These are phyloP conservation scores for Speoplatyrhinus poulsoni DNA, from an alignment of 2,113 vertebrate species.

Conservation along the genomic window DNA sequence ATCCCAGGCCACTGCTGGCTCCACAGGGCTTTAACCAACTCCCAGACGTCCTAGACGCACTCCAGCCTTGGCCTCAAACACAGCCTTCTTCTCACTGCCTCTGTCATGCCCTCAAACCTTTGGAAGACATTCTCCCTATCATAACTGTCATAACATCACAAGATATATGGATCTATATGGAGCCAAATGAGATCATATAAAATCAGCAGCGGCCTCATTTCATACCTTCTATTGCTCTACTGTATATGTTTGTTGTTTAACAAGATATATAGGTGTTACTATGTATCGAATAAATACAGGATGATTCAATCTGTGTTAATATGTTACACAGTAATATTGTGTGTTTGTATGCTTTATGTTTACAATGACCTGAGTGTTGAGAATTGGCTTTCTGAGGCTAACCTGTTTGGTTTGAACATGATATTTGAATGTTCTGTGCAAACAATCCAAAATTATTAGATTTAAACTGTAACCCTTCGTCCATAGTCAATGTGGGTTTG, in stretches of 20 bases:
- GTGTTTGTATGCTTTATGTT: constrained; percentile 9
- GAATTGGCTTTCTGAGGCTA: too few relatives aligned
- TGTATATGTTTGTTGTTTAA: neutral
- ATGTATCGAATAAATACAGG: neutral
- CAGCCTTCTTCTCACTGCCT: constrained; percentile 33
- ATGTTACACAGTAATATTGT: neutral
- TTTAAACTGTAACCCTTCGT: too few relatives aligned
- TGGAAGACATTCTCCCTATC: constrained; percentile 69
- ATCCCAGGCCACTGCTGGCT: constrained; percentile 51
- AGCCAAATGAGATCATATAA: constrained; percentile 65
- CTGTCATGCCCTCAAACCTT: constrained; percentile 74
- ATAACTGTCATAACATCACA: constrained; percentile 68
- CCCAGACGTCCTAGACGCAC: constrained; percentile 55
- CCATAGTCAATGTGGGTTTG: too few relatives aligned
- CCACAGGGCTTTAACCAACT: constrained; percentile 54
- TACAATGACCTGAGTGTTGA: neutral
- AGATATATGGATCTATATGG: constrained; percentile 58
- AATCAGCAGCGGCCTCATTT: constrained; percentile 52
- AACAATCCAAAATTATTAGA: too few relatives aligned
- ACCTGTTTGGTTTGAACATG: neutral
- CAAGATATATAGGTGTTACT: constrained; percentile 24
- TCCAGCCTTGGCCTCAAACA: constrained; percentile 47
- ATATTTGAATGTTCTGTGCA: too few relatives aligned
- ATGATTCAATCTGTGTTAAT: constrained; percentile 24
- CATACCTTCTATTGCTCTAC: constrained; percentile 43